These are phyloP conservation scores for Vesta saturnalis DNA, from an alignment of 2,888 invertebrate genomes.

Conservation along the genomic window DNA sequence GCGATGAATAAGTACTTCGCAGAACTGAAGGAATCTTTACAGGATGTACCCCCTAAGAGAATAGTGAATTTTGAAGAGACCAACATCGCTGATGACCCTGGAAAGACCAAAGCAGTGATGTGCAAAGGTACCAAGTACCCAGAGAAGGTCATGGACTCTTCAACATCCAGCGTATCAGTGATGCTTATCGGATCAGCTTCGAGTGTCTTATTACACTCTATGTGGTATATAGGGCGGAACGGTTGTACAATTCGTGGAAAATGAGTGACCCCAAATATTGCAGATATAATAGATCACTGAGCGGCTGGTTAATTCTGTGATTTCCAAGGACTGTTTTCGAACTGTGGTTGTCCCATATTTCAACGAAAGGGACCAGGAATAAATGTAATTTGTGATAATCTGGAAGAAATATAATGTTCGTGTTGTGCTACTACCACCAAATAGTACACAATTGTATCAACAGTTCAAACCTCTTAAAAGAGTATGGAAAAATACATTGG, in stretches of 20 bases:
- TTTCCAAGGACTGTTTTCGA: background rate
- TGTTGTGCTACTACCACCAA: background rate
- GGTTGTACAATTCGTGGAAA: background rate
- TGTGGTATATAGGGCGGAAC: no score
- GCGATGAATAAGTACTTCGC: background rate
- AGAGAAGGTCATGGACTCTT: background rate
- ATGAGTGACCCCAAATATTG: background rate
- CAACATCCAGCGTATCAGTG: no score
- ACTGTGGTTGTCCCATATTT: background rate
- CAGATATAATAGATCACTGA: no score
- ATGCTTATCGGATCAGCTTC: background rate
- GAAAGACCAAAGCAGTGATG: background rate
- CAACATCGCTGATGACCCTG: background rate
- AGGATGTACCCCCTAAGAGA: background rate
- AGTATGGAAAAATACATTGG: background rate
- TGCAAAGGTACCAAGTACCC: background rate
- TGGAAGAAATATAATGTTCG: background rate
- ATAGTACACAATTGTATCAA: background rate
- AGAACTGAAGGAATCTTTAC: background rate
- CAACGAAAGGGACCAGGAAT: background rate
- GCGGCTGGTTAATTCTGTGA: background rate
- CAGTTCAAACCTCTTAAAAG: background rate
- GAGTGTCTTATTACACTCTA: background rate
- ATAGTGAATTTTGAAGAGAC: background rate
- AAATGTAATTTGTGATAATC: background rate